phyloP scores from a whole-genome alignment of 2,797 vertebrate genomes.

The Yasuhikotakia modesta region DNA sequence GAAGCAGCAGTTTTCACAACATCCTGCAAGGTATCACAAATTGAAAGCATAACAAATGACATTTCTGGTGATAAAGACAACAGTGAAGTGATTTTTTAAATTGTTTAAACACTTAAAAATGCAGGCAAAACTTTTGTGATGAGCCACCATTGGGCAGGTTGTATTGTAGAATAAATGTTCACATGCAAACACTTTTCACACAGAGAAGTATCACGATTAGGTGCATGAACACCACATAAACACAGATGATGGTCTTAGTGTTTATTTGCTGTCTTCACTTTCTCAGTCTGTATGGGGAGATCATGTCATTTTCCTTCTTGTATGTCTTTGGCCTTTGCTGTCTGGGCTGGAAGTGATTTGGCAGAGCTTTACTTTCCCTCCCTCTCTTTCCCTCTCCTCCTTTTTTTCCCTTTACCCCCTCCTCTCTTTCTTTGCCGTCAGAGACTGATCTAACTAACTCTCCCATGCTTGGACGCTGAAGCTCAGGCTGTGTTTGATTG shows the following conservation, averaged over 20 bases:
- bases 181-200: not conserved
- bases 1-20: too few species aligned
- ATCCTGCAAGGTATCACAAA: too few species aligned
- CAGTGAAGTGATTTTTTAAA: too few species aligned
- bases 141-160: too few species aligned
- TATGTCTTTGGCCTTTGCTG: constrained; percentile 18
- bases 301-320: not conserved
- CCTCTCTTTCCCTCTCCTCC: constrained; percentile 53
- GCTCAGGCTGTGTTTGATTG: constrained; percentile 46
- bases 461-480: constrained; percentile 32
- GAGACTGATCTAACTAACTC: constrained; percentile 27
- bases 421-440: constrained; percentile 45
- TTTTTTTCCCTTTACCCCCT: constrained; percentile 34
- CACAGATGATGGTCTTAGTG: not conserved
- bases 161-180: too few species aligned
- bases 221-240: not conserved
- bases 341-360: constrained; percentile 63
- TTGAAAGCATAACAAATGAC: too few species aligned
- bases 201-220: not conserved
- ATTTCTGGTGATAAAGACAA: too few species aligned
- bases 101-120: too few species aligned
- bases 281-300: not conserved
- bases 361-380: constrained; percentile 57
- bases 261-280: constrained; percentile 10
- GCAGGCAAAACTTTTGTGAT: too few species aligned